phyloP scores from a whole-genome alignment of 1,140 invertebrate genomes.

The Ceratosolen solmsi region DNA sequence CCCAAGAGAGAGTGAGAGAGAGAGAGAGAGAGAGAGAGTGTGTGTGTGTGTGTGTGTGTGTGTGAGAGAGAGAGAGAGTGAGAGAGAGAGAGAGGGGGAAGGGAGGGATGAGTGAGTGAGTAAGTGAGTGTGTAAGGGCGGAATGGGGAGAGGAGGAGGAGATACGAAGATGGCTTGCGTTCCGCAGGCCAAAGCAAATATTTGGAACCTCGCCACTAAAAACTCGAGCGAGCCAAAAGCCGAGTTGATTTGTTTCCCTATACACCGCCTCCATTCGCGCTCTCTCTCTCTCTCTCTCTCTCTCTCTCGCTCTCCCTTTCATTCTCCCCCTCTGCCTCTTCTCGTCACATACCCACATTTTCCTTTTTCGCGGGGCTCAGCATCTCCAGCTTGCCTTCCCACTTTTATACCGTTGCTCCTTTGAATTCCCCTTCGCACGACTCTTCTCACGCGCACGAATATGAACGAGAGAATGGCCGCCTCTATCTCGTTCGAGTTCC shows the following conservation, averaged over 20 bases:
- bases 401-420: constrained; percentile 36
- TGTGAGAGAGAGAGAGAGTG: neutral
- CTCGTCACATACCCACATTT: constrained; percentile 38
- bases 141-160: neutral
- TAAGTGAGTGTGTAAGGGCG: constrained; percentile 30
- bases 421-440: constrained; percentile 33
- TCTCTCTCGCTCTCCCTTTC: neutral
- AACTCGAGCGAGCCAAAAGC: constrained; percentile 71
- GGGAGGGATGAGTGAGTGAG: too few relatives aligned
- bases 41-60: too few relatives aligned
- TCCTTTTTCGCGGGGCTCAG: constrained; percentile 17
- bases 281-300: constrained; percentile 8
- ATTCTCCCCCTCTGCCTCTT: constrained; percentile 47
- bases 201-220: constrained; percentile 74
- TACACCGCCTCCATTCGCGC: constrained; percentile 55
- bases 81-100: constrained; percentile 2
- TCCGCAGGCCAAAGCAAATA: constrained; percentile 68
- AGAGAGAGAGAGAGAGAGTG: constrained; percentile 17
- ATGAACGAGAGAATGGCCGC: constrained; percentile 19
- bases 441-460: constrained; percentile 30
- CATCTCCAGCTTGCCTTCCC: neutral
- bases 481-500: constrained; percentile 18
- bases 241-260: constrained; percentile 72
- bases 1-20: constrained; percentile 17
- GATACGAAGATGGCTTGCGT: constrained; percentile 50